Evolutionary conservation across 2,113 vertebrate species (phyloP).

Genomic region (Syngnathoides biaculeatus): DNA sequence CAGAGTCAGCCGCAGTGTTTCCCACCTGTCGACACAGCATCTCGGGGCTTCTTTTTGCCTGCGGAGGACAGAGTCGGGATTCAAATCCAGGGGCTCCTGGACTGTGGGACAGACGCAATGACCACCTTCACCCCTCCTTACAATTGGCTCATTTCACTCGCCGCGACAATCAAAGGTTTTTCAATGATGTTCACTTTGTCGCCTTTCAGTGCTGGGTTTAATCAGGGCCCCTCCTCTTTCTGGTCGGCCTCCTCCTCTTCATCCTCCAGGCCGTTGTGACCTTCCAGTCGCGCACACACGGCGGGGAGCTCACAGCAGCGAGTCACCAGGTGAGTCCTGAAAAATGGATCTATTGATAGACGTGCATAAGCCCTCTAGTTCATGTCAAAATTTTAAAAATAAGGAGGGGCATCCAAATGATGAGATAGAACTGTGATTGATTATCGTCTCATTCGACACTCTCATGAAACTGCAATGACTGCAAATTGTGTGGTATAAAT

Average conservation of each 20-base stretch:
- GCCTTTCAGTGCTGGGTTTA: not conserved
- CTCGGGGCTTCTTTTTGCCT: too few species aligned
- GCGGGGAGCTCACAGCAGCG: constrained; percentile 27
- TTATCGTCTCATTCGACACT: not conserved
- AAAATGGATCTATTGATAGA: not conserved
- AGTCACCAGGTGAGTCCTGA: constrained; percentile 60
- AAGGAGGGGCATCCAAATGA: not conserved
- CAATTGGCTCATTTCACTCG: too few species aligned
- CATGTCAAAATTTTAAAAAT: not conserved
- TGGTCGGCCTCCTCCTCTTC: not conserved
- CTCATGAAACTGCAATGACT: not conserved
- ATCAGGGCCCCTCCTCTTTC: constrained; percentile 19
- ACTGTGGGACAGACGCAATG: too few species aligned
- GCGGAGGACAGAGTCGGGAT: too few species aligned
- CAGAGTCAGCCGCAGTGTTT: too few species aligned
- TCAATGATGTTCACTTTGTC: not conserved
- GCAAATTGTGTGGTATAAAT: not conserved
- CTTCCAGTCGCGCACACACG: constrained; percentile 41
- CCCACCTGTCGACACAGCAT: too few species aligned
- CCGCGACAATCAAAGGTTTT: not conserved
- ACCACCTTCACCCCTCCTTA: too few species aligned
- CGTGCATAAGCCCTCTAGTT: too few species aligned
- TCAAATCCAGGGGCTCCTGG: too few species aligned
- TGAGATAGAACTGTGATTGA: not conserved
- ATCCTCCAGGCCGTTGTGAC: constrained; percentile 35